Evolutionary conservation across 2,888 invertebrate genomes (phyloP), one percentile per base, ranked within the genome.

Genomic region (Limnephilus rhombicus): DNA sequence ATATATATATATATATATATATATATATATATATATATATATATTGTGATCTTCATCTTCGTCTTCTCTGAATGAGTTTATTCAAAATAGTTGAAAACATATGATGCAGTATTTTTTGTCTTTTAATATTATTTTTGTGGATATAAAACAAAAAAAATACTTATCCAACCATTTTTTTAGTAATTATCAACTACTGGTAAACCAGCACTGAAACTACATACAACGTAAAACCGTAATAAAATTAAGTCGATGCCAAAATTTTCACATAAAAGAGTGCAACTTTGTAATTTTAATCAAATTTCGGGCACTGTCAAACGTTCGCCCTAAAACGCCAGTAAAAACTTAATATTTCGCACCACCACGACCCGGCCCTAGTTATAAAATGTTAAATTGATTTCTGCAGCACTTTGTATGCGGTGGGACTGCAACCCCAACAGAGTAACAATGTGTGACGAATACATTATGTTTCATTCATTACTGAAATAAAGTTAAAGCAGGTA

Each of bases 331-430:
- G 18, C 24, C 53, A 68, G 5, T 68, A 68, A 68, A 68, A 68
- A 24, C 53, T 68, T 68, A 68, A 15, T 68, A 68, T 68, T 68
- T 68, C 24, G 24, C 18, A 18, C 24, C 53, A 68, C 15, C 7
- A 24, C 13, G 53, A 53, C 53, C 53, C 53, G 18, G 18, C 53
- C 18, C 5, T 24, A 29, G 82, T 82, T 34, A 29, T 29, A 29
- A 82, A 82, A 82, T 82, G 29, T 15, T 82, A 34, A 82, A 82
- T 82, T 82, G 29, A 82, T 82, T 82, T 68, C 5, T 24, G 53
- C 29, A 82, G 29, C 34, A 82, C 29, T 82, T 29, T 29, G 81
- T 81, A 82, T 82, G 82, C 29, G 18, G 31, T 31, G 31, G 29
- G 31, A 82, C n/a, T 34, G 34, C 34, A 11, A 82, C 82, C 34